Evolutionary conservation across 2,113 vertebrate species (phyloP), one percentile per base, ranked within the genome.

Genomic region (Melanocharis versteri): DNA sequence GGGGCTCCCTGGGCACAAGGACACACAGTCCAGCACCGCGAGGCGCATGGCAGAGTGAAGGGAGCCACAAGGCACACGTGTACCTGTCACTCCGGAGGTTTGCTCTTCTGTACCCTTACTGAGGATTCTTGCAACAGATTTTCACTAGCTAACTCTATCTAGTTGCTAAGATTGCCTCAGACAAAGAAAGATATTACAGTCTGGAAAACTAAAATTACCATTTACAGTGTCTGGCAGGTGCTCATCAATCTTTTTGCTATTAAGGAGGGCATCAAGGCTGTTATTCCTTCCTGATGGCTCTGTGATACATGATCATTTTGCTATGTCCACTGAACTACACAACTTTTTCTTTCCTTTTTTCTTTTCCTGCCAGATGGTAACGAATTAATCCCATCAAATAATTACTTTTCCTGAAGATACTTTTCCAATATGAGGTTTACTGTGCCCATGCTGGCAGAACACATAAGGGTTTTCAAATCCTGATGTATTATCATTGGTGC

Each of bases 401-500:
- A 56, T 77, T 82, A 44, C 23, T 56, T 90, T 45, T 40, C 33
- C 45, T n/a, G 33, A 75, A 82, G 39, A 44, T 56, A 79, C 48
- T 84, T 68, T 66, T 12, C 39, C 58, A 64, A 23, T 40, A 35
- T 13, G 24, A 73, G 3, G 12, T 60, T 89, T 79, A 28, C 30
- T 57, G 30, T 18, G 26, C 27, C 61, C 20, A 3, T 8, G 35
- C 4, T 53, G 48, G 73, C 15, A 54, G 18, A 89, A 79, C 15
- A 50, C 18, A 1, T 9, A 57, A 20, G 33, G 45, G 16, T 53
- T 94, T 84, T 68, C 3, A 1, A 93, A 91, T 62, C 18, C 13
- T 2, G 3, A 9, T 0, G 2, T 37, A n/a, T 60, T 80, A n/a
- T 6, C 45, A 8, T 47, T 56, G n/a, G 15, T 7, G 0, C n/a